phyloP scores from a whole-genome alignment of 2,113 vertebrate species.

The Psilopsiagon aurifrons region DNA sequence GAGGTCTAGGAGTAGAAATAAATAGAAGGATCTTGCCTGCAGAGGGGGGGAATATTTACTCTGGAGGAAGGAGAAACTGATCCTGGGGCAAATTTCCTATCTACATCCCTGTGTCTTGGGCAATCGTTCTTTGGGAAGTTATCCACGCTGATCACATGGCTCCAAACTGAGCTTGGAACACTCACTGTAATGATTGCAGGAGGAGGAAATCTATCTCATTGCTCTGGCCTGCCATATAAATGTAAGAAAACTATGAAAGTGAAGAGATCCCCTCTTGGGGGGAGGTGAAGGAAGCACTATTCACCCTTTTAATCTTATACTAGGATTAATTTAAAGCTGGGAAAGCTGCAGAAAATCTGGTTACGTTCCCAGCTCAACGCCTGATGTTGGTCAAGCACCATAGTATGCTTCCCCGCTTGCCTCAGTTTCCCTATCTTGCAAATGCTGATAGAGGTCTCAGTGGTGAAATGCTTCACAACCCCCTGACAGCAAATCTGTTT shows the following conservation, averaged over 20 bases:
- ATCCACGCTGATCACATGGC: background rate
- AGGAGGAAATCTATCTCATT: background rate
- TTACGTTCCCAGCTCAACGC: background rate
- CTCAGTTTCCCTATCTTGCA: background rate
- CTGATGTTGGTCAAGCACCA: background rate
- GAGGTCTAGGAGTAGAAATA: constrained; percentile 13
- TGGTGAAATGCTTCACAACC: background rate
- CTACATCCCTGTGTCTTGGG: background rate
- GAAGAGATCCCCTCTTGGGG: background rate
- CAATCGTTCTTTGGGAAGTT: background rate
- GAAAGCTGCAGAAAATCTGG: background rate
- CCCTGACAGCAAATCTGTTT: background rate
- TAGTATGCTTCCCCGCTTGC: accelerated
- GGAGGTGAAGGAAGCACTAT: background rate
- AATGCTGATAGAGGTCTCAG: background rate
- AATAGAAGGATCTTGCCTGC: background rate
- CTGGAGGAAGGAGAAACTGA: background rate
- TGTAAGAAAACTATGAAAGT: background rate
- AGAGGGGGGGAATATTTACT: background rate
- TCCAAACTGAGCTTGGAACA: background rate
- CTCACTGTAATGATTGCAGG: background rate
- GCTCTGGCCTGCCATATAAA: background rate
- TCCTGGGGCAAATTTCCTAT: background rate
- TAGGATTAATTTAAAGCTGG: background rate
- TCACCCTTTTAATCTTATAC: background rate